Evolutionary conservation across 2,113 vertebrate genomes (phyloP).

Genomic region (Puffinus mauretanicus): DNA sequence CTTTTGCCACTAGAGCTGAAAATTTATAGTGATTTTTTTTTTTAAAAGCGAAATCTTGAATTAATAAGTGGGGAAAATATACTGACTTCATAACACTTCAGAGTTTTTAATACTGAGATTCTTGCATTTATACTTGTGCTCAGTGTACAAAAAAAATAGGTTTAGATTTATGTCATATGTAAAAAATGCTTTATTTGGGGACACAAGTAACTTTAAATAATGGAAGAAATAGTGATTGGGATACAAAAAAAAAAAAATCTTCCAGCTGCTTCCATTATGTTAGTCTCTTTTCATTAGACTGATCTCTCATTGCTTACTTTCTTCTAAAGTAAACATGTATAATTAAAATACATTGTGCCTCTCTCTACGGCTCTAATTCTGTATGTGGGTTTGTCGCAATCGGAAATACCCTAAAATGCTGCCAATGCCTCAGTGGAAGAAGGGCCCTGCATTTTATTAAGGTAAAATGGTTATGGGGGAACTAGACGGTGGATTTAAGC

Average conservation of each 20-base stretch:
- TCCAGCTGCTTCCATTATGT: neutral
- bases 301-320: neutral
- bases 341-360: neutral
- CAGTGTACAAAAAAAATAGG: too few relatives aligned
- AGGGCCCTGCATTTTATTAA: accelerated
- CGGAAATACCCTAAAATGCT: neutral
- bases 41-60: neutral
- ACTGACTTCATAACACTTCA: neutral
- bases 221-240: neutral
- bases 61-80: neutral
- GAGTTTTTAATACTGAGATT: neutral
- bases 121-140: neutral
- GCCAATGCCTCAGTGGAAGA: accelerated
- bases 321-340: neutral
- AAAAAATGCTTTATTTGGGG: neutral
- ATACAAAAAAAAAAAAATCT: neutral
- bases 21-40: neutral
- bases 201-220: neutral
- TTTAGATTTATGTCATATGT: neutral
- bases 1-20: conserved; percentile 51
- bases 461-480: neutral
- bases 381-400: neutral
- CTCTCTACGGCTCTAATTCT: neutral
- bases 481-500: accelerated
- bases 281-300: neutral